Evolutionary conservation across 2,113 vertebrate genomes (phyloP), one percentile per base, ranked within the genome.

Genomic region (Centropus bengalensis): DNA sequence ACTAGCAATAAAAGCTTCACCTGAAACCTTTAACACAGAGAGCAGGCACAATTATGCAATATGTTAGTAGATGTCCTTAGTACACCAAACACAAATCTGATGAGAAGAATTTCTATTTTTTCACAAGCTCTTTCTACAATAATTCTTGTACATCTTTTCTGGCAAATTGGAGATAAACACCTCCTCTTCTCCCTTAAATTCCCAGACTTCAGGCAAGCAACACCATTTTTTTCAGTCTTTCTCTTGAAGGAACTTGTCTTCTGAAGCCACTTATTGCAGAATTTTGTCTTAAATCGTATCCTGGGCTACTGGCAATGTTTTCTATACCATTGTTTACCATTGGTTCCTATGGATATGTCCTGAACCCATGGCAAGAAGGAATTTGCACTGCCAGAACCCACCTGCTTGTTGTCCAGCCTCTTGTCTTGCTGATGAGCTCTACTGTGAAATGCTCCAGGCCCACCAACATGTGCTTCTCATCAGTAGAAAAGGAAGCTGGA

Each of bases 381-480:
- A 58, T 69, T 54, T 30, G 6, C 8, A 5, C 10, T 60, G 3
- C 71, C 44, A 78, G 47, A 66, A 4, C n/a, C 32, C 36, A 90
- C 76, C 76, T 91, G 66, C 51, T 64, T 45, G 18, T 22, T 63
- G 55, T 64, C 33, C 54, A 74, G 4, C 11, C 33, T 56, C 58
- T 82, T 18, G 7, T 22, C 26, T 26, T 24, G 26, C 2, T 6
- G 69, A 82, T 33, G 79, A 95, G 52, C 71, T 87, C 84, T 78
- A 69, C 49, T 66, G 26, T 75, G 79, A 90, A 83, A 64, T 1
- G 49, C 58, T 95, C 45, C 85, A 88, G 88, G 73, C 47, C 64
- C 91, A 78, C 56, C 77, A 80, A 59, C 94, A 91, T 81, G 71
- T 91, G 93, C 85, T 91, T 93, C 73, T 88, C 94, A 93, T 96